Conservation (phyloP, 2,113 vertebrate genomes). For the Raja brachyura region DNA sequence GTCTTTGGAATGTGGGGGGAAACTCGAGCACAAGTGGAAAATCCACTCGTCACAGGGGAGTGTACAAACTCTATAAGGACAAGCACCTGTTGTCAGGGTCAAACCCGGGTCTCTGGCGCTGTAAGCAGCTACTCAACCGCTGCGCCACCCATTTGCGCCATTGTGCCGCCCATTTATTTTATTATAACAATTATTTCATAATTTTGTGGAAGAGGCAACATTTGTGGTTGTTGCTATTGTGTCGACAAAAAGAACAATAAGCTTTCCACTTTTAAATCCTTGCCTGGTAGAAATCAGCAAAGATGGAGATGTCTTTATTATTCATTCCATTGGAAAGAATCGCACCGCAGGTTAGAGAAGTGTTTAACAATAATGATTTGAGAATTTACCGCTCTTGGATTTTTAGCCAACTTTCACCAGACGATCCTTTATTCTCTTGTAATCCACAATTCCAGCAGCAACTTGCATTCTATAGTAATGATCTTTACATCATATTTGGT, state of each 20-base stretch:
- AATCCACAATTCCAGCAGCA: background rate
- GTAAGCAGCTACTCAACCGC: too few species aligned
- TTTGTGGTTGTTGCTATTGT: background rate
- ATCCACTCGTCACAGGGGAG: too few species aligned
- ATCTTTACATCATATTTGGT: background rate
- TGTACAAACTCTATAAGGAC: too few species aligned
- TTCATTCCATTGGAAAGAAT: background rate
- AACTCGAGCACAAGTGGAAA: too few species aligned
- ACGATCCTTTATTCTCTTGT: background rate
- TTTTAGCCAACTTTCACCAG: background rate
- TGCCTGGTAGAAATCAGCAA: background rate
- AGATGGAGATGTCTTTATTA: background rate
- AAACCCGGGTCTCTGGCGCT: too few species aligned
- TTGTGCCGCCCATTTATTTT: too few species aligned
- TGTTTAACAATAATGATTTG: background rate
- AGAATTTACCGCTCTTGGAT: background rate
- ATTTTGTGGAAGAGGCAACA: background rate
- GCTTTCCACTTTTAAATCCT: background rate
- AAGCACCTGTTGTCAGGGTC: too few species aligned
- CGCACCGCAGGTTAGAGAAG: background rate
- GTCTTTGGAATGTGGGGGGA: too few species aligned
- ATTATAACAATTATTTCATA: background rate
- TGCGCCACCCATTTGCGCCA: too few species aligned
- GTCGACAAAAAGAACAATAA: background rate
- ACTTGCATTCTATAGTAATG: background rate